These are phyloP conservation scores for Anorthoa munda DNA, from an alignment of 2,888 invertebrate genomes.

Conservation along the genomic window DNA sequence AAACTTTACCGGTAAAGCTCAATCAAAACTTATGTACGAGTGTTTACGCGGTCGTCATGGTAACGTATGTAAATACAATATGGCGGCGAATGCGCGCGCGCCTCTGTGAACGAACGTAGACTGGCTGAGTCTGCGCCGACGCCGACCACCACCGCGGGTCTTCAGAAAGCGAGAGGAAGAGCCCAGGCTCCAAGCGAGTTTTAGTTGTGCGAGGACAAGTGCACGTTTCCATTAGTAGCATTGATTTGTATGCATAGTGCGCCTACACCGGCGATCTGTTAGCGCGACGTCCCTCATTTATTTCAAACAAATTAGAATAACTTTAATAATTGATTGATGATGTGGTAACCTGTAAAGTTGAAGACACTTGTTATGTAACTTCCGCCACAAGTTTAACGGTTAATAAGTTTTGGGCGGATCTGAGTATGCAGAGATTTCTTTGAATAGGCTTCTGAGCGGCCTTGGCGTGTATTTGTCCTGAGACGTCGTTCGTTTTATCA, in stretches of 20 bases:
- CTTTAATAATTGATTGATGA: slow-evolving; percentile 20
- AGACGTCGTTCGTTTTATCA: neutral
- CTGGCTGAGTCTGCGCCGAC: slow-evolving; percentile 81
- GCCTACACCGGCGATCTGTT: slow-evolving; percentile 63
- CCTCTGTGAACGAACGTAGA: slow-evolving; percentile 84
- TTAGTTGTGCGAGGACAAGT: slow-evolving; percentile 86
- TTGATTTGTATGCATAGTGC: slow-evolving; percentile 71
- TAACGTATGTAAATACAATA: slow-evolving; percentile 83
- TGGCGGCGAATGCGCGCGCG: slow-evolving; percentile 87
- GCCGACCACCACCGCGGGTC: slow-evolving; percentile 83
- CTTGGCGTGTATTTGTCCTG: neutral
- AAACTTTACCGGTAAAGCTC: slow-evolving; percentile 56
- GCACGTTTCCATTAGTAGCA: slow-evolving; percentile 77
- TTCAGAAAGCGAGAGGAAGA: slow-evolving; percentile 88
- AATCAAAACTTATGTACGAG: slow-evolving; percentile 48
- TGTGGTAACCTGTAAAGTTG: slow-evolving; percentile 1
- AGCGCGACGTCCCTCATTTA: slow-evolving; percentile 46
- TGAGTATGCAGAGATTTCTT: neutral
- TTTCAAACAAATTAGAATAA: slow-evolving; percentile 43
- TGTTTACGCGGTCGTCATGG: slow-evolving; percentile 89
- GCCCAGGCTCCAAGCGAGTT: slow-evolving; percentile 84
- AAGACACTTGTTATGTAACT: slow-evolving; percentile 15
- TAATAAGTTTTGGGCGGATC: neutral
- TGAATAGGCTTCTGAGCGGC: neutral
- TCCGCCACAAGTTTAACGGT: neutral